A percentile compares a stretch with the other conserved stretches of the same genome.
Evolutionary conservation across 1,140 invertebrate genomes (phyloP).

Genomic region (Cydia fagiglandana): DNA sequence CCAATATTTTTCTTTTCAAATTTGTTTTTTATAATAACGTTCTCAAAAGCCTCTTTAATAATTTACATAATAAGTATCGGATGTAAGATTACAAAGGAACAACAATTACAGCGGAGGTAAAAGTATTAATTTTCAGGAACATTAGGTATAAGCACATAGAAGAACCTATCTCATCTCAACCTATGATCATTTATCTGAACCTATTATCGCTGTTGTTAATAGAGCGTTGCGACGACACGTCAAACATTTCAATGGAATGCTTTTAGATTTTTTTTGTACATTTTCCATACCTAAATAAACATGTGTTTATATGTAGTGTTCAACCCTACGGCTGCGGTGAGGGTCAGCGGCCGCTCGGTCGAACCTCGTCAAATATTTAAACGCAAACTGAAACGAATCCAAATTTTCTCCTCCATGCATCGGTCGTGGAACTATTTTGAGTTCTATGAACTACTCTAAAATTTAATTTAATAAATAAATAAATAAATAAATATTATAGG

Average conservation of each 20-base stretch:
- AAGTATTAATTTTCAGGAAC: too few relatives aligned
- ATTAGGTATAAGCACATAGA: too few relatives aligned
- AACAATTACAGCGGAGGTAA: too few relatives aligned
- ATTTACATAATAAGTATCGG: too few relatives aligned
- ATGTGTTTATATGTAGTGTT: neutral
- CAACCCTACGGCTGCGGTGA: conserved; percentile 44
- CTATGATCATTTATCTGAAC: too few relatives aligned
- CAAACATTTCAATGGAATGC: neutral
- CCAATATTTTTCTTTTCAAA: neutral
- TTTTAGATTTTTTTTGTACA: neutral
- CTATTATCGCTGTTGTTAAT: too few relatives aligned
- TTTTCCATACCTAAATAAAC: neutral
- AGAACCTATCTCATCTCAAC: too few relatives aligned
- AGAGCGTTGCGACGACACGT: too few relatives aligned
- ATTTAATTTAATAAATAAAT: neutral
- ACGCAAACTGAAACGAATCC: conserved; percentile 41
- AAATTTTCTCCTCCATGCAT: conserved; percentile 39
- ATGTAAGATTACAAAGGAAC: too few relatives aligned
- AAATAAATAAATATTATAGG: too few relatives aligned
- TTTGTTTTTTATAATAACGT: neutral
- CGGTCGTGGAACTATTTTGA: conserved; percentile 22
- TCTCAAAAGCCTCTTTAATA: neutral
- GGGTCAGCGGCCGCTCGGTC: conserved; percentile 50
- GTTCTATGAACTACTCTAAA: conserved; percentile 5
- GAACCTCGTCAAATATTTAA: conserved; percentile 60